Base-by-base conservation (phyloP, 2,888 invertebrate genomes). In the Nomada fabriciana region DNA sequence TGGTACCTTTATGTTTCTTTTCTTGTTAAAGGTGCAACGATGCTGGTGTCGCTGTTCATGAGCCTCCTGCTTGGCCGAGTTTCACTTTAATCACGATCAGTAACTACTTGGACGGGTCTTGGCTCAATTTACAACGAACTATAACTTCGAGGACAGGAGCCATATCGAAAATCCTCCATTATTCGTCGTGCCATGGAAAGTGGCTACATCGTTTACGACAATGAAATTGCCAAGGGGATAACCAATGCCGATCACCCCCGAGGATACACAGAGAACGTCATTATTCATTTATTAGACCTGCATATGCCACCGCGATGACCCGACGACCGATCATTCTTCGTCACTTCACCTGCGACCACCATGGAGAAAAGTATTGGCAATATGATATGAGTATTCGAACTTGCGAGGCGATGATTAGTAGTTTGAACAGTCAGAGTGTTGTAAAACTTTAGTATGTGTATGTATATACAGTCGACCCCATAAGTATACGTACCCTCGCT, bases 41-140 rank as follows among this genome's bases (percentile, higher is more conserved):
- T 75, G 53, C 64, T 80, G 77, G 52, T 75, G 65, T 50, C 84
- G 75, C 68, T 88, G 80, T 69, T 84, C 69, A 50, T 42, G 70
- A 75, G 68, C 47, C 78, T 59, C 65, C 78, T 82, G 9, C 52
- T 77, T 43, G 86, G 78, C 68, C 78, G 77, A 80, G 63, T 73
- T 68, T 78, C 75, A 61, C 82, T 83, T 83, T 87, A 88, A 88
- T 83, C 85, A 85, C 78, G 74, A 77, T 80, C 82, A 23, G 70
- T 80, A 69, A 78, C 80, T 73, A 82, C 71, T 74, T 81, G 86
- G 83, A 82, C 77, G 73, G 47, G 73, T 82, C 69, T 83, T 74
- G 89, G 86, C 85, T 89, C 89, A 81, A 88, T 82, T 88, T 86
- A 89, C 89, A 85, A 89, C 89, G 89, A 89, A 89, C 82, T 83